phyloP scores from a whole-genome alignment of 2,888 invertebrate genomes.

The Onchidella celtica region DNA sequence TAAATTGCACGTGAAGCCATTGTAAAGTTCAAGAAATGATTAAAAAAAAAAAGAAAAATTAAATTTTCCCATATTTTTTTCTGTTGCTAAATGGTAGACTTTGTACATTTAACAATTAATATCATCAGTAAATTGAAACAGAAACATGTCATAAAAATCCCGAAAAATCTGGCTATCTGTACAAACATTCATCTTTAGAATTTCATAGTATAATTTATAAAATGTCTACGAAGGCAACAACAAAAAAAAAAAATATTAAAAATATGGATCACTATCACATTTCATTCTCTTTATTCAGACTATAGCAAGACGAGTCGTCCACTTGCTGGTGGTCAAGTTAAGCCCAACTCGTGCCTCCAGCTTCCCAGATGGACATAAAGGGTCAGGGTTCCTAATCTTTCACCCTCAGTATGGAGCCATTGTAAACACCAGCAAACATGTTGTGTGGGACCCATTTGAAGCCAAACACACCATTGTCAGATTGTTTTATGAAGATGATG shows the following conservation, averaged over 20 bases:
- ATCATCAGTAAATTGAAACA: too few species aligned
- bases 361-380: not conserved
- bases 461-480: slow-evolving; percentile 41
- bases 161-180: too few species aligned
- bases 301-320: slow-evolving; percentile 19
- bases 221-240: not conserved
- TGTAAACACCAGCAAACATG: slow-evolving; percentile 51
- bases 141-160: too few species aligned
- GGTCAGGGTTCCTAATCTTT: slow-evolving; percentile 47
- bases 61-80: too few species aligned
- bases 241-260: not conserved
- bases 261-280: not conserved
- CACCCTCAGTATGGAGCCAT: slow-evolving; percentile 30
- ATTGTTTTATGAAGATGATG: slow-evolving; percentile 42
- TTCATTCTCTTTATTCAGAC: not conserved
- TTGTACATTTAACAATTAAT: too few species aligned
- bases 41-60: too few species aligned
- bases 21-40: too few species aligned
- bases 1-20: too few species aligned
- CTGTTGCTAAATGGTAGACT: too few species aligned
- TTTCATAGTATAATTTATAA: not conserved
- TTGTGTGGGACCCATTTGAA: slow-evolving; percentile 46
- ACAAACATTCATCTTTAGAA: too few species aligned
- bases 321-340: slow-evolving; percentile 2
- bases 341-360: too few species aligned